phyloP scores from a whole-genome alignment of 2,888 invertebrate genomes.

The Netelia virgata region DNA sequence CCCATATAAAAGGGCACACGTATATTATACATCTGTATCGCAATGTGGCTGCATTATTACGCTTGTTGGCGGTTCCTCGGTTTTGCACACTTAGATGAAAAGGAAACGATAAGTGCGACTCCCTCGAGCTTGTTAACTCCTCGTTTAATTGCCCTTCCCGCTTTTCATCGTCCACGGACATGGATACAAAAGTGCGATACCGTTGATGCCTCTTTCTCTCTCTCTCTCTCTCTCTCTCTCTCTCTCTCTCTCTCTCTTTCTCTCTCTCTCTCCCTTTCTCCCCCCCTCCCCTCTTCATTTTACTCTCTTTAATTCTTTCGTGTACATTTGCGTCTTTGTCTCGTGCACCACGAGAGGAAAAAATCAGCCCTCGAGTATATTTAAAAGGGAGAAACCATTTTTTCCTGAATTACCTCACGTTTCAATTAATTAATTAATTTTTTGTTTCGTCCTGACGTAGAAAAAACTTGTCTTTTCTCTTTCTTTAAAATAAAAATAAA shows the following conservation, averaged over 20 bases:
- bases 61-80: conserved; percentile 75
- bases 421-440: no score
- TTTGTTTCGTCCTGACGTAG: no score
- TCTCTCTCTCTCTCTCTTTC: no score
- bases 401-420: neutral
- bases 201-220: conserved; percentile 67
- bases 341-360: neutral
- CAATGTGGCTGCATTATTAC: conserved; percentile 76
- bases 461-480: no score
- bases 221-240: no score
- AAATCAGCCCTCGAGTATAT: neutral
- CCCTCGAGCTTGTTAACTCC: conserved; percentile 81
- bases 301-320: conserved; percentile 38
- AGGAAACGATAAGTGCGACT: conserved; percentile 82
- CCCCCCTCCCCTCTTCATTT: conserved; percentile 55
- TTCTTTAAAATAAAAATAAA: no score
- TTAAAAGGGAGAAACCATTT: neutral
- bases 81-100: conserved; percentile 80
- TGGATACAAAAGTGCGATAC: conserved; percentile 76
- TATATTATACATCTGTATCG: conserved; percentile 30
- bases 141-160: conserved; percentile 82
- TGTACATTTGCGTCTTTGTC: conserved; percentile 34
- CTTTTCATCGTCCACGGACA: conserved; percentile 79
- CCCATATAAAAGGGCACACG: conserved; percentile 25
- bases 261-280: no score